phyloP scores from a whole-genome alignment of 2,113 vertebrate species.

The Thalassoma bifasciatum region DNA sequence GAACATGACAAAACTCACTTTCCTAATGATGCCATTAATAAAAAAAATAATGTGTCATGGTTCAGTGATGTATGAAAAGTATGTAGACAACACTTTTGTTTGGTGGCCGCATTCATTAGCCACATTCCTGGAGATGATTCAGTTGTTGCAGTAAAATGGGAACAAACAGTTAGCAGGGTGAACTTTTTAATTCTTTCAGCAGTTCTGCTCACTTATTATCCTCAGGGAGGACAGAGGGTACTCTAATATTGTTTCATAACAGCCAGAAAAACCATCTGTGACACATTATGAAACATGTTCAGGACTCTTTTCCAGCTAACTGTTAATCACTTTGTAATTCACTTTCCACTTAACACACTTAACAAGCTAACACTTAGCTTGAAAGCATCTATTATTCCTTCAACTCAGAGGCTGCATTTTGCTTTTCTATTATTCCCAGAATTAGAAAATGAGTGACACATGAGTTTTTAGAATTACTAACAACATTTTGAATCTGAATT shows the following conservation, averaged over 20 bases:
- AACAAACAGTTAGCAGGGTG: conserved; percentile 13
- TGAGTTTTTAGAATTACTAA: no score
- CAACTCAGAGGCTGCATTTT: background rate
- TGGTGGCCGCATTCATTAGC: no score
- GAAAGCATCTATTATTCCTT: background rate
- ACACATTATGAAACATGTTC: conserved; percentile 32
- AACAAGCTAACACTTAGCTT: background rate
- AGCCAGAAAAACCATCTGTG: conserved; percentile 11
- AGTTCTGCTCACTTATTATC: conserved; percentile 18
- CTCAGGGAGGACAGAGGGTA: conserved; percentile 20
- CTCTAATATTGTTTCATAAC: conserved; percentile 16
- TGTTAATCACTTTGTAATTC: conserved; percentile 21
- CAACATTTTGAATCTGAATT: no score
- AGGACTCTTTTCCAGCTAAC: conserved; percentile 11
- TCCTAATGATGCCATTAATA: no score
- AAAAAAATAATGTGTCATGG: no score
- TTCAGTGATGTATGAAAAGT: no score
- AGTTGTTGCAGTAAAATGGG: background rate
- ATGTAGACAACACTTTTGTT: no score
- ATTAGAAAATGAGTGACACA: no score
- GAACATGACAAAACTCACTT: no score
- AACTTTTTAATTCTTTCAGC: conserved; percentile 20
- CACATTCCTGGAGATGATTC: background rate
- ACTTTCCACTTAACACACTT: background rate
- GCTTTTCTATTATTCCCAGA: background rate